Conservation (phyloP, 2,113 vertebrate species). For the Caracal caracal region DNA sequence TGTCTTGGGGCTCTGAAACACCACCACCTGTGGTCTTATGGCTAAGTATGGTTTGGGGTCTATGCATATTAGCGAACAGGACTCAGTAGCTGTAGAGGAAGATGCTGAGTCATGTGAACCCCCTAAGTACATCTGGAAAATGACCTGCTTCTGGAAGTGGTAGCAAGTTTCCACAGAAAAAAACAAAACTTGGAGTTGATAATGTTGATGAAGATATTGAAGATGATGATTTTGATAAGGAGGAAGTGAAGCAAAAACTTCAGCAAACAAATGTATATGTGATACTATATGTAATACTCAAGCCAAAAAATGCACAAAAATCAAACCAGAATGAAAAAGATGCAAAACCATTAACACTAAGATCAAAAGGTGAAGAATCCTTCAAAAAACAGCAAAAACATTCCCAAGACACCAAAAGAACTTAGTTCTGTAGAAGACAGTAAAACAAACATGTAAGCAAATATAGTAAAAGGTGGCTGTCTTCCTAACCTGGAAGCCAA, state of each 20-base stretch:
- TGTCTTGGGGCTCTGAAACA: neutral
- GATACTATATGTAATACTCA: neutral
- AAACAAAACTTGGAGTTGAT: neutral
- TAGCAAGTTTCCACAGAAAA: neutral
- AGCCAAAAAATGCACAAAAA: neutral
- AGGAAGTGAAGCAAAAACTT: neutral
- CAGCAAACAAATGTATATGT: neutral
- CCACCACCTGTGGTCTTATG: too few relatives aligned
- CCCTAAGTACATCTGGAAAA: neutral
- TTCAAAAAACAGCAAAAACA: neutral
- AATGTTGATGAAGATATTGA: neutral
- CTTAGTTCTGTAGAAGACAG: neutral
- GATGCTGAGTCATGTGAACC: neutral
- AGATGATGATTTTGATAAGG: neutral
- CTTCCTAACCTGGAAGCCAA: neutral
- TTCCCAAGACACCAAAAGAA: neutral
- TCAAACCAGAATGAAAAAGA: neutral
- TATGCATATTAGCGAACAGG: neutral
- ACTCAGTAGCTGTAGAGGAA: too few relatives aligned
- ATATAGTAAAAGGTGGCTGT: neutral
- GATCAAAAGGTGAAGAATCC: neutral
- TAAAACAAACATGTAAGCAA: neutral
- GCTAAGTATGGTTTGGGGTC: neutral
- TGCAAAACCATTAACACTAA: neutral
- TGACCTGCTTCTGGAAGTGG: neutral